phyloP scores from a whole-genome alignment of 2,888 invertebrate genomes.

The Pterostichus niger region DNA sequence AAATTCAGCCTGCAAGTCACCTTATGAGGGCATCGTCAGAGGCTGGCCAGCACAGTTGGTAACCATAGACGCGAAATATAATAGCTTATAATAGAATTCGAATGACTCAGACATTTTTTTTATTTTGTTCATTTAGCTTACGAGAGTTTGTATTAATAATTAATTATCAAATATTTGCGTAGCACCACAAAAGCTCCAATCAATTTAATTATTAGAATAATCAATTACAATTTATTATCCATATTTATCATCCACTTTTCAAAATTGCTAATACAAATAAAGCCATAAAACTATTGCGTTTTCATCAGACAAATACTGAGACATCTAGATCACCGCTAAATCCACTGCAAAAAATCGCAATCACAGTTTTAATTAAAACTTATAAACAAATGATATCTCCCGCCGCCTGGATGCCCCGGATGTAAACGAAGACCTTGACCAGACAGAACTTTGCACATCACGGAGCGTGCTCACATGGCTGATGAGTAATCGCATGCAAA shows the following conservation, averaged over 20 bases:
- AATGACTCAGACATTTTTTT: too few relatives aligned
- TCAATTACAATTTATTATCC: neutral
- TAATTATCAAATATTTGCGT: too few relatives aligned
- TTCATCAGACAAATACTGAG: neutral
- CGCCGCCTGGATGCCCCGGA: neutral
- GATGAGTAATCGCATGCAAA: too few relatives aligned
- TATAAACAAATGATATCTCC: neutral
- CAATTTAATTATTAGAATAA: neutral
- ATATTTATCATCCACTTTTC: neutral
- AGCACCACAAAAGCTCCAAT: neutral
- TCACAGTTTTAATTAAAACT: constrained; percentile 15
- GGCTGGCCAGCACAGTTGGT: too few relatives aligned
- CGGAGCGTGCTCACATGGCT: too few relatives aligned
- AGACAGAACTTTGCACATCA: neutral
- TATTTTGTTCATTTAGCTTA: too few relatives aligned
- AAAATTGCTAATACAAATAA: constrained; percentile 23
- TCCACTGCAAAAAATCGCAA: neutral
- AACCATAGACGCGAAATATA: too few relatives aligned
- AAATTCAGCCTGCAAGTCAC: too few relatives aligned
- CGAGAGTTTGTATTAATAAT: too few relatives aligned
- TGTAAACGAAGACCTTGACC: constrained; percentile 20
- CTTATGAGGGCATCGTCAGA: too few relatives aligned
- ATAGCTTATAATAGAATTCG: too few relatives aligned
- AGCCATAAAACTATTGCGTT: constrained; percentile 21
- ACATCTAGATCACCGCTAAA: constrained; percentile 16